Conservation (phyloP, 2,113 vertebrate genomes). For the Amia ocellicauda region DNA sequence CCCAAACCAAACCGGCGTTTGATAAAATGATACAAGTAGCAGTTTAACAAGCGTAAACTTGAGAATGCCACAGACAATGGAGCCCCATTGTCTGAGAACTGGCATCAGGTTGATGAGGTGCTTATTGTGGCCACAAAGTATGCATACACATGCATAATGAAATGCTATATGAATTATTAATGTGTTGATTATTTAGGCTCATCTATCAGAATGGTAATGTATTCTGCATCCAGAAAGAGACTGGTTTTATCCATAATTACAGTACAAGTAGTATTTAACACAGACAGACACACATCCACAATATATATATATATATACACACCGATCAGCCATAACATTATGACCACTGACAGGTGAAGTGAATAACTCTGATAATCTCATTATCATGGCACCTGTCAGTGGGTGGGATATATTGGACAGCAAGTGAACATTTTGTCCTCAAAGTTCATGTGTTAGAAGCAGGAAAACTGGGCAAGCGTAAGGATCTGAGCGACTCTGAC, state of each 20-base stretch:
- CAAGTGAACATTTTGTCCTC: too few relatives aligned
- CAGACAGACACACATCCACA: too few relatives aligned
- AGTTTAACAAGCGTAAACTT: conserved; percentile 98
- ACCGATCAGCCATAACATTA: too few relatives aligned
- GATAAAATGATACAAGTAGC: conserved; percentile 98
- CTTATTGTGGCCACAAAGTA: conserved; percentile 84
- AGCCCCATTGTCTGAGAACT: conserved; percentile 93
- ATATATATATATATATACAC: too few relatives aligned
- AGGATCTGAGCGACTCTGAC: too few relatives aligned
- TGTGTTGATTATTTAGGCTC: conserved; percentile 99
- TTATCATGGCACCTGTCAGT: too few relatives aligned
- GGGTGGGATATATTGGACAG: too few relatives aligned
- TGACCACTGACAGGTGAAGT: too few relatives aligned
- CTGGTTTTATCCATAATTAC: conserved; percentile 97
- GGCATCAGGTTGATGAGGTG: conserved; percentile 97
- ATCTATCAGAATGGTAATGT: conserved; percentile 99
- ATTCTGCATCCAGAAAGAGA: conserved; percentile 97
- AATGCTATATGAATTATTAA: conserved; percentile 99
- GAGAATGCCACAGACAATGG: conserved; percentile 86
- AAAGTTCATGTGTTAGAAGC: too few relatives aligned
- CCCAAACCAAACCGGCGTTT: conserved; percentile 90
- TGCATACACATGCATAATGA: conserved; percentile 98
- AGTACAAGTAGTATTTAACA: conserved; percentile 90
- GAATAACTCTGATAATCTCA: too few relatives aligned
- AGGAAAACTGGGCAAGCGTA: too few relatives aligned